Percentiles rank a stretch among this genome's conserved stretches.
Conservation (phyloP, 2,797 vertebrate genomes). For the Schizopygopsis pylzovi region DNA sequence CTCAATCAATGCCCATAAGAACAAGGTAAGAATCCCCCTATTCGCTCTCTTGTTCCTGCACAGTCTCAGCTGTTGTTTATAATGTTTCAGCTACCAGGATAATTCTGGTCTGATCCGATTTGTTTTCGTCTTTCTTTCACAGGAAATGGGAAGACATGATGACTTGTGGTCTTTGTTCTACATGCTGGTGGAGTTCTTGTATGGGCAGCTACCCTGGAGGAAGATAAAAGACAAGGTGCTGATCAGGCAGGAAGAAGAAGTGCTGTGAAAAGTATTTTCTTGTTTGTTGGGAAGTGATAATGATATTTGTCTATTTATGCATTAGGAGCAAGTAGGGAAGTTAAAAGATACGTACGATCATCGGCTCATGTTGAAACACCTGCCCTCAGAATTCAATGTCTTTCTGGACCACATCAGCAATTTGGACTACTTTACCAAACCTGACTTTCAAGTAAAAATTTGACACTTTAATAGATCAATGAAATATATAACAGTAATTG, state of each 20-base stretch:
- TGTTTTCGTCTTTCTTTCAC: conserved; percentile 47
- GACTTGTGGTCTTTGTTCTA: conserved; percentile 99
- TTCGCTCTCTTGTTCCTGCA: background rate
- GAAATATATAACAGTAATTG: background rate
- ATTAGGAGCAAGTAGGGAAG: conserved; percentile 96
- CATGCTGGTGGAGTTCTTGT: conserved; percentile 98
- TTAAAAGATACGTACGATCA: conserved; percentile 97
- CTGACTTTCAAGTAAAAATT: conserved; percentile 92
- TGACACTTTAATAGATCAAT: background rate
- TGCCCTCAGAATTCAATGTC: conserved; percentile 90
- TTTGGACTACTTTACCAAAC: conserved; percentile 98
- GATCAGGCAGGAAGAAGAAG: background rate
- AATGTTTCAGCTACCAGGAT: background rate
- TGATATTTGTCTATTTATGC: conserved; percentile 36
- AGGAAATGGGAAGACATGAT: conserved; percentile 99
- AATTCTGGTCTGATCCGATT: conserved; percentile 7
- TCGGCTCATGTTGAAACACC: conserved; percentile 95
- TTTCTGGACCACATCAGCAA: conserved; percentile 94
- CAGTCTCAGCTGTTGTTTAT: background rate
- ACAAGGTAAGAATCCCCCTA: conserved; percentile 82
- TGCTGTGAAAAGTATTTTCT: conserved; percentile 20
- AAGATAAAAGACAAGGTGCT: conserved; percentile 97
- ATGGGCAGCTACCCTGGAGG: conserved; percentile 97
- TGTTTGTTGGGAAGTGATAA: conserved; percentile 14
- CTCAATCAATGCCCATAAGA: conserved; percentile 96